Percentiles rank a stretch among this genome's conserved stretches.
Conservation (phyloP, 1,140 invertebrate species). For the Schlechtendalia chinensis region DNA sequence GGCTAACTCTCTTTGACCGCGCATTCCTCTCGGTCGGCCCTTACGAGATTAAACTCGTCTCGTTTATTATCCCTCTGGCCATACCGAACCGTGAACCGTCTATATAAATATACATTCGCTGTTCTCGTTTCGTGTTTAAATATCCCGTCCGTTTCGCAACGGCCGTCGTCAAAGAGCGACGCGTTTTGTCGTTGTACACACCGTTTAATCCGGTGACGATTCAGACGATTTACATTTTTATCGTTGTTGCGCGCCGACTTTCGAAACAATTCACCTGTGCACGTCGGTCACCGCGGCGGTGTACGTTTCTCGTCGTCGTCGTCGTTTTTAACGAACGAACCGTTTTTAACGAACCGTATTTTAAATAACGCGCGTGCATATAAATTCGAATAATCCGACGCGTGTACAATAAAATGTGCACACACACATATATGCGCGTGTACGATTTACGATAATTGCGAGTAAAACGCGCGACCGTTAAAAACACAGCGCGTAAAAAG, state of each 20-base stretch:
- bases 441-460: not conserved
- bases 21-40: not conserved
- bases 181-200: not conserved
- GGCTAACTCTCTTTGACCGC: not conserved
- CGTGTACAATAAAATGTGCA: not conserved
- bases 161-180: not conserved
- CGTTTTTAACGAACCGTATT: not conserved
- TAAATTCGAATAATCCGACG: not conserved
- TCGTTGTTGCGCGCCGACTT: no score
- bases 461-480: not conserved
- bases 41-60: not conserved
- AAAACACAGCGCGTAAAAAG: not conserved
- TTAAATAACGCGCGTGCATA: not conserved
- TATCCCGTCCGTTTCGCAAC: not conserved
- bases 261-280: no score
- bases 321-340: no score
- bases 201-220: not conserved
- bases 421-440: no score
- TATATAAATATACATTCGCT: not conserved
- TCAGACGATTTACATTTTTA: no score
- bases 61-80: not conserved
- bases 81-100: not conserved
- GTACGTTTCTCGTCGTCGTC: no score
- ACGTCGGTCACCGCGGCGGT: no score
- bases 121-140: not conserved